A percentile compares a stretch with the other conserved stretches of the same genome.
Conservation (phyloP, 37 sponge, comb jelly and placozoan genomes). For the Hormiphora californensis region DNA sequence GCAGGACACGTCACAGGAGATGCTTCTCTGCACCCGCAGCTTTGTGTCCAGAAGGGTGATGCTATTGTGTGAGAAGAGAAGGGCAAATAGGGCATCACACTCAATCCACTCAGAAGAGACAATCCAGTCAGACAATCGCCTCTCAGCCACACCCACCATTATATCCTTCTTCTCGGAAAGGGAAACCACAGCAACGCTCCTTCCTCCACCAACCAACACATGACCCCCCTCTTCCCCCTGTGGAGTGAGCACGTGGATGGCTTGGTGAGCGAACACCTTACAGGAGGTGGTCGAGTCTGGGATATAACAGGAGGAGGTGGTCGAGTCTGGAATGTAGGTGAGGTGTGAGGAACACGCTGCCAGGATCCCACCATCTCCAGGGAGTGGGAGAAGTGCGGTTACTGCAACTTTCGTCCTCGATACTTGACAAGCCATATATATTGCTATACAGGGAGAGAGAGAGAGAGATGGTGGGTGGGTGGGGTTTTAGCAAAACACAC, state of each 20-base stretch:
- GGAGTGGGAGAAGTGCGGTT: too few species aligned
- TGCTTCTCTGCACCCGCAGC: neutral
- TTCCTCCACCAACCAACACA: neutral
- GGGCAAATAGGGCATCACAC: neutral
- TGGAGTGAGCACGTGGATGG: neutral
- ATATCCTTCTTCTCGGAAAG: neutral
- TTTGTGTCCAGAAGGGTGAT: neutral
- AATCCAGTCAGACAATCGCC: constrained; percentile 4
- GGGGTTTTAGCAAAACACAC: too few species aligned
- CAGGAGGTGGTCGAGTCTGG: too few species aligned
- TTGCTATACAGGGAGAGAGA: too few species aligned
- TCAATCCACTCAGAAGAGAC: neutral
- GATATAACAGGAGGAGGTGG: too few species aligned
- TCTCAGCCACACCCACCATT: neutral
- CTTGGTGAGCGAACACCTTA: constrained; percentile 31
- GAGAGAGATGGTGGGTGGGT: too few species aligned
- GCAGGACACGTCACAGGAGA: constrained; percentile 22
- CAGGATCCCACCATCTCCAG: too few species aligned
- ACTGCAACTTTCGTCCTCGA: too few species aligned
- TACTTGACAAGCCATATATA: too few species aligned
- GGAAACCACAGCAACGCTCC: neutral
- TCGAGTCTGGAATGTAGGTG: too few species aligned
- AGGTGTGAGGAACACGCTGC: too few species aligned
- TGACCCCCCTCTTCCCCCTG: too few species aligned
- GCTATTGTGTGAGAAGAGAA: constrained; percentile 15